Conservation (phyloP, 2,888 invertebrate genomes). For the Tetropium fuscum region DNA sequence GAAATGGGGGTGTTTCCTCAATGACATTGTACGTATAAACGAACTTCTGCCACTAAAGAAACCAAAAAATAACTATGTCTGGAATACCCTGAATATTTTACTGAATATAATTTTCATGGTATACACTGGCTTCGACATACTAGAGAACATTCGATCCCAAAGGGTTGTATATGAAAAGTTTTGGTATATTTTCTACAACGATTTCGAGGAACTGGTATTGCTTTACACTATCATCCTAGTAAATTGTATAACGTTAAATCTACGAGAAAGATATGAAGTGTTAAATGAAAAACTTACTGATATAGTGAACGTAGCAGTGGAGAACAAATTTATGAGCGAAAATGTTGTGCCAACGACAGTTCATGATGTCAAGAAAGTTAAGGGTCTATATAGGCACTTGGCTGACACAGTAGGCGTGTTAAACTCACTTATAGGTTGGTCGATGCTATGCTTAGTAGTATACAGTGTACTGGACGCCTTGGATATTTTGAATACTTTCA, state of each 20-base stretch:
- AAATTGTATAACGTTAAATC: background rate
- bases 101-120: background rate
- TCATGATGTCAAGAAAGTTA: background rate
- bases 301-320: background rate
- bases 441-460: background rate
- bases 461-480: slow-evolving; percentile 1
- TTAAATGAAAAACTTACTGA: background rate
- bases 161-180: background rate
- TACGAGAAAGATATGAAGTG: background rate
- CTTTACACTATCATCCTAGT: background rate
- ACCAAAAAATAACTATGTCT: too few relatives aligned
- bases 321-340: slow-evolving; percentile 12
- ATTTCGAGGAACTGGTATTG: slow-evolving; percentile 4
- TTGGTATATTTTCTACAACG: background rate
- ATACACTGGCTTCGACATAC: background rate
- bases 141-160: background rate
- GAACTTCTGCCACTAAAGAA: too few relatives aligned
- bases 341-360: background rate
- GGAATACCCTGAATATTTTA: background rate
- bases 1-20: background rate
- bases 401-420: background rate
- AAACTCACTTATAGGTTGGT: slow-evolving; percentile 5
- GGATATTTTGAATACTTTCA: background rate
- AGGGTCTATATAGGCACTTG: background rate
- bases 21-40: too few relatives aligned